Evolutionary conservation across 1,140 invertebrate genomes (phyloP).

Genomic region (Hetaerina americana): DNA sequence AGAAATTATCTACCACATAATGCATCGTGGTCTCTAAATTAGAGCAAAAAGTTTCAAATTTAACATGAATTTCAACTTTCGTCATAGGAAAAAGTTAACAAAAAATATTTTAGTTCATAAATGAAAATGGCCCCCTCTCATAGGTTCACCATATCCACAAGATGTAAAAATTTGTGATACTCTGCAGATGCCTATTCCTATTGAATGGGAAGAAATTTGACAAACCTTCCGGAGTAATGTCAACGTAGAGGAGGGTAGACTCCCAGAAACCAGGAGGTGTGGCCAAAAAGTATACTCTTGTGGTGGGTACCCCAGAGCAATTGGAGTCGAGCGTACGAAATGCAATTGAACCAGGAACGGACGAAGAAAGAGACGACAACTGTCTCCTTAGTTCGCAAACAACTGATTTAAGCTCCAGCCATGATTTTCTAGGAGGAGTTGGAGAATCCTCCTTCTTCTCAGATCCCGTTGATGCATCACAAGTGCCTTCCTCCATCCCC

Average conservation of each 20-base stretch:
- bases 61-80: background rate
- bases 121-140: background rate
- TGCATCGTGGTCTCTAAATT: too few relatives aligned
- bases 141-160: background rate
- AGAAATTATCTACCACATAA: too few relatives aligned
- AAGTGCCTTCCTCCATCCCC: background rate
- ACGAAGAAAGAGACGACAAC: conserved; percentile 55
- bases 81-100: background rate
- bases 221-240: conserved; percentile 46
- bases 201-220: conserved; percentile 23
- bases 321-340: conserved; percentile 58
- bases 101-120: background rate
- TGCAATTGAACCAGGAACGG: conserved; percentile 60
- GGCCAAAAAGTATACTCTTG: conserved; percentile 79
- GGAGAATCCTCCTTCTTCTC: background rate
- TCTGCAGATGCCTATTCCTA: background rate
- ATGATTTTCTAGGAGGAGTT: conserved; percentile 29
- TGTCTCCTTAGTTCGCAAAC: conserved; percentile 70
- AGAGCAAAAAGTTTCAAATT: conserved; percentile 8
- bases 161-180: too few relatives aligned
- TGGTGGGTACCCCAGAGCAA: conserved; percentile 37
- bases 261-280: conserved; percentile 68
- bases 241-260: conserved; percentile 73
- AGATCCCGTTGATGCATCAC: background rate
- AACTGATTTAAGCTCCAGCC: conserved; percentile 65